Conservation (phyloP, 2,888 invertebrate genomes). For the Aporophyla nigra region DNA sequence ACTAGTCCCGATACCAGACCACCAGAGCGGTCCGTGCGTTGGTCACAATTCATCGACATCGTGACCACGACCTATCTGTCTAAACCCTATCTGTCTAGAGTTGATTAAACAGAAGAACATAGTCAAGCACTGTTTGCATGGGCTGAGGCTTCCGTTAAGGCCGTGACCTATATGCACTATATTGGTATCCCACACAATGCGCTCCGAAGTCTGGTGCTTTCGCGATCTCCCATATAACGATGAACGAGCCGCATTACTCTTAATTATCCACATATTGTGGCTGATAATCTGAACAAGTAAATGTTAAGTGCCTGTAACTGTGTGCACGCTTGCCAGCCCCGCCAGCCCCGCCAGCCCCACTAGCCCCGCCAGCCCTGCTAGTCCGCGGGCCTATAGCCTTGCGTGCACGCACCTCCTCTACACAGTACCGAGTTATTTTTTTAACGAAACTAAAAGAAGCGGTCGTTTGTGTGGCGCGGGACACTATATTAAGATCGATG, state of each 20-base stretch:
- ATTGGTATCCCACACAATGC: neutral
- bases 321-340: neutral
- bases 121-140: neutral
- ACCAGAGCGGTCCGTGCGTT: neutral
- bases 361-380: neutral
- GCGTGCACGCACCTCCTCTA: neutral
- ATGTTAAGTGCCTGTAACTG: neutral
- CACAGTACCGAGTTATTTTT: neutral
- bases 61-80: neutral
- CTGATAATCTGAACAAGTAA: neutral
- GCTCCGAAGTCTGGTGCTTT: neutral
- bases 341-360: neutral
- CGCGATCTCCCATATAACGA: neutral
- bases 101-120: too few relatives aligned
- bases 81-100: neutral
- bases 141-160: neutral
- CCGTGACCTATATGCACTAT: neutral
- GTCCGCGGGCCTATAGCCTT: neutral
- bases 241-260: neutral
- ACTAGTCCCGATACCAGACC: neutral
- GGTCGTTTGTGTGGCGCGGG: neutral
- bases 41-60: neutral
- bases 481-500: conserved; percentile 17
- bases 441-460: neutral
- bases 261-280: neutral